Base-by-base conservation (phyloP, 2,888 invertebrate species). In the Platycnemis pennipes region DNA sequence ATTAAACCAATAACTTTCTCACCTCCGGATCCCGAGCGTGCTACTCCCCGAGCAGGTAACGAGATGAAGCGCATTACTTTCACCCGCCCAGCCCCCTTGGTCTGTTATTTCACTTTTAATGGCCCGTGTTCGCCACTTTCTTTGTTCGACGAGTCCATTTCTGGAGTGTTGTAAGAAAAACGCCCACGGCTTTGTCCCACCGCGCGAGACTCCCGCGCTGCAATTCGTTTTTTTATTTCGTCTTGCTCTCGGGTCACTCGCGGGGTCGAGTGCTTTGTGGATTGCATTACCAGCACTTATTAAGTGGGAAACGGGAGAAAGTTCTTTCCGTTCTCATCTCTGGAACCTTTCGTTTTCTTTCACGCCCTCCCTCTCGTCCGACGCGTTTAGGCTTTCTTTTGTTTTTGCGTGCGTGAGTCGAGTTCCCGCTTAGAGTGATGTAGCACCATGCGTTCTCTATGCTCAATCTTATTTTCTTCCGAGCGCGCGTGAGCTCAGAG, bases 1-100 rank as follows among this genome's bases (percentile, higher is more conserved):
- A 77, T 77, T 37, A 77, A 77, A 77, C 77, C 77, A 77, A 77
- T 77, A 77, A 77, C 77, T 77, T 77, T 77, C 77, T 77, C 77
- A 77, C 77, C 77, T 77, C 77, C n/a, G 63, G n/a, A n/a, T 63
- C 63, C 77, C 77, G 77, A 31, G 77, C 37, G 77, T 77, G 77
- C 77, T 77, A 31, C 37, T 77, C 77, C 31, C 37, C 31, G 37
- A 11, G 31, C 3, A 2, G 37, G 37, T 37, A 77, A 77, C 77
- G 31, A 77, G 77, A 77, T 77, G 77, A 77, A 37, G 77, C 31
- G 77, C 37, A 77, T 77, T 77, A 77, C 77, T 77, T 77, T 77
- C 77, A 77, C 77, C 77, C 37, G 77, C 77, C 77, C 77, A 37
- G 77, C 69, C 69, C 69, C 69, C 49, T 19, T 49, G 69, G 31